Evolutionary conservation across 1,140 invertebrate species (phyloP).

Genomic region (Leptinotarsa undecemlineata): DNA sequence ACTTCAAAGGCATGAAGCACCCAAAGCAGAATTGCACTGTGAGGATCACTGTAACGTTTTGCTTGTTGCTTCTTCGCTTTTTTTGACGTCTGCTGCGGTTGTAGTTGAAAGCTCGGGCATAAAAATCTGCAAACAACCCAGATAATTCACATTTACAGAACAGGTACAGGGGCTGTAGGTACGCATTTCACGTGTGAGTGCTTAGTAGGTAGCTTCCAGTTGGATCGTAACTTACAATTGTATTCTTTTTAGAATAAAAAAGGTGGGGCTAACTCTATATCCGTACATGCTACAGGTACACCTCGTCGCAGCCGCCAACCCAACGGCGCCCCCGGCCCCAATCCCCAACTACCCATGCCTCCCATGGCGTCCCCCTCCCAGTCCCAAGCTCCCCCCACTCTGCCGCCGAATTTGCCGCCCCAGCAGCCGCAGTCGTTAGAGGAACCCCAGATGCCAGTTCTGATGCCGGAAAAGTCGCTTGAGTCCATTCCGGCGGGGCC

Average conservation of each 20-base stretch:
- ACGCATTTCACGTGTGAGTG: neutral
- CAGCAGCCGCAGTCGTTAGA: constrained; percentile 46
- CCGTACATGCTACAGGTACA: constrained; percentile 43
- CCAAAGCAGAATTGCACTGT: too few relatives aligned
- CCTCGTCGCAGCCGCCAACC: constrained; percentile 47
- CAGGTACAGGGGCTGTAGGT: neutral
- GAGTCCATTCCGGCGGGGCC: constrained; percentile 39
- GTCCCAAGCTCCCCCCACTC: constrained; percentile 41
- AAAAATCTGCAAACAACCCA: too few relatives aligned
- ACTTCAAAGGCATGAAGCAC: too few relatives aligned
- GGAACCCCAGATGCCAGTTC: constrained; percentile 53
- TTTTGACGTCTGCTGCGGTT: too few relatives aligned
- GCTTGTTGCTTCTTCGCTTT: too few relatives aligned
- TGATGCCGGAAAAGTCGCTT: constrained; percentile 51
- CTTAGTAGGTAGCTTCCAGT: neutral
- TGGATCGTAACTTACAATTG: constrained; percentile 25
- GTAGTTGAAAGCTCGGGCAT: too few relatives aligned
- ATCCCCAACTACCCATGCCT: constrained; percentile 6
- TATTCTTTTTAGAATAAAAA: constrained; percentile 39
- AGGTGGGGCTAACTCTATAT: constrained; percentile 36
- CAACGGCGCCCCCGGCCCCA: constrained; percentile 7
- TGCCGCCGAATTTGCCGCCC: constrained; percentile 49
- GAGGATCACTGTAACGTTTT: too few relatives aligned
- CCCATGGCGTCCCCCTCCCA: constrained; percentile 35
- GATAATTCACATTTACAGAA: too few relatives aligned